These are phyloP conservation scores for Pinctada fucata DNA, from an alignment of 2,888 invertebrate genomes.

Conservation along the genomic window DNA sequence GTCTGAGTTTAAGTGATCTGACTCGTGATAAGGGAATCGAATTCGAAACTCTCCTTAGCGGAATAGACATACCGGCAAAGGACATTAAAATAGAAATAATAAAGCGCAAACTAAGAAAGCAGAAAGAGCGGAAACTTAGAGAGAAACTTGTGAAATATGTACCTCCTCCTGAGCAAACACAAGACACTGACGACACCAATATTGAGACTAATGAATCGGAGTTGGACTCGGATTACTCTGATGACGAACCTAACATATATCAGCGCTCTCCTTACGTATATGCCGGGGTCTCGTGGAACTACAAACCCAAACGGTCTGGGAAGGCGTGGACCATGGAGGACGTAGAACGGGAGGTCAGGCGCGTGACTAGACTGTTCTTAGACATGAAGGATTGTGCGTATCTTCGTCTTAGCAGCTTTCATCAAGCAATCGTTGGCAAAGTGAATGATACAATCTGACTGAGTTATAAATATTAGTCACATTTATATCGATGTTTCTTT, in stretches of 20 bases:
- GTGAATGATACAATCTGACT: conserved; percentile 30
- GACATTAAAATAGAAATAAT: conserved; percentile 50
- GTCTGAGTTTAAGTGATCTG: conserved; percentile 37
- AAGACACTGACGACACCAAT: conserved; percentile 33
- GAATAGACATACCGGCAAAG: conserved; percentile 52
- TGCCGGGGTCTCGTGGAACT: conserved; percentile 49
- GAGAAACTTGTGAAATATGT: not conserved
- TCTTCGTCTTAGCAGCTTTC: conserved; percentile 42
- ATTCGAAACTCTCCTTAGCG: conserved; percentile 39
- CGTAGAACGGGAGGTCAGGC: conserved; percentile 44
- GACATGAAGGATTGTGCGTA: conserved; percentile 49
- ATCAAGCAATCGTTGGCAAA: conserved; percentile 44
- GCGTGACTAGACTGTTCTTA: conserved; percentile 43
- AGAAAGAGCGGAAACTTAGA: not conserved
- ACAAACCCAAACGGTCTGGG: conserved; percentile 11
- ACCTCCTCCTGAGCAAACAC: not conserved
- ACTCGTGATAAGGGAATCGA: conserved; percentile 37
- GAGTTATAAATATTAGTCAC: no score
- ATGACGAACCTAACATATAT: conserved; percentile 24
- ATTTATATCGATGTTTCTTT: no score
- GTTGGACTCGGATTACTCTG: conserved; percentile 32
- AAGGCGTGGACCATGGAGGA: conserved; percentile 42
- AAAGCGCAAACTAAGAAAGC: conserved; percentile 43
- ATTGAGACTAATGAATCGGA: conserved; percentile 39
- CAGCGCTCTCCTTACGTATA: conserved; percentile 42